Evolutionary conservation across 2,888 invertebrate genomes (phyloP).

Genomic region (Eugnorisma glareosa): DNA sequence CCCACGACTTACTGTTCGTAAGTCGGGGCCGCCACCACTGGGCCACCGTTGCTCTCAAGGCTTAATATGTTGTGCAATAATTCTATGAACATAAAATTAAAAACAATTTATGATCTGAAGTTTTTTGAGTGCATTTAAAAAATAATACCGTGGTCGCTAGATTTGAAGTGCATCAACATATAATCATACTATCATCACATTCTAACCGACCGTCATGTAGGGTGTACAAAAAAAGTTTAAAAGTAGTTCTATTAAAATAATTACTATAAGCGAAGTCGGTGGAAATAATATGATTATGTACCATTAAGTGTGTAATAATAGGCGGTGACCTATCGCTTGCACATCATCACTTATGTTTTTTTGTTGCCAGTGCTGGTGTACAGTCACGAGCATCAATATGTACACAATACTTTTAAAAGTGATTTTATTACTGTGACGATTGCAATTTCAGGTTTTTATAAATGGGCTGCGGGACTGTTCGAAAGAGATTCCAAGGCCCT

Average conservation of each 20-base stretch:
- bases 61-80: too few relatives aligned
- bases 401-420: background rate
- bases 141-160: background rate
- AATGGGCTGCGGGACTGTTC: too few relatives aligned
- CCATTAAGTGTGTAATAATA: slow-evolving; percentile 39
- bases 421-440: background rate
- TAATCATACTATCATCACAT: background rate
- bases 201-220: background rate
- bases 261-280: slow-evolving; percentile 23
- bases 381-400: background rate
- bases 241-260: slow-evolving; percentile 44
- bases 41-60: too few relatives aligned
- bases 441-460: background rate
- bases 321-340: slow-evolving; percentile 48
- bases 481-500: too few relatives aligned
- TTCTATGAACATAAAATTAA: too few relatives aligned
- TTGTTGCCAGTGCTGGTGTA: slow-evolving; percentile 21
- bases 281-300: slow-evolving; percentile 1
- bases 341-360: slow-evolving; percentile 43
- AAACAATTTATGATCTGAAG: too few relatives aligned
- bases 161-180: background rate
- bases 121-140: background rate
- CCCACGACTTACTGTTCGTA: too few relatives aligned
- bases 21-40: too few relatives aligned
- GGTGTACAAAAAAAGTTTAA: background rate